These are phyloP conservation scores for Pseudomyrmex concolor DNA, from an alignment of 1,140 invertebrate species.

Conservation along the genomic window DNA sequence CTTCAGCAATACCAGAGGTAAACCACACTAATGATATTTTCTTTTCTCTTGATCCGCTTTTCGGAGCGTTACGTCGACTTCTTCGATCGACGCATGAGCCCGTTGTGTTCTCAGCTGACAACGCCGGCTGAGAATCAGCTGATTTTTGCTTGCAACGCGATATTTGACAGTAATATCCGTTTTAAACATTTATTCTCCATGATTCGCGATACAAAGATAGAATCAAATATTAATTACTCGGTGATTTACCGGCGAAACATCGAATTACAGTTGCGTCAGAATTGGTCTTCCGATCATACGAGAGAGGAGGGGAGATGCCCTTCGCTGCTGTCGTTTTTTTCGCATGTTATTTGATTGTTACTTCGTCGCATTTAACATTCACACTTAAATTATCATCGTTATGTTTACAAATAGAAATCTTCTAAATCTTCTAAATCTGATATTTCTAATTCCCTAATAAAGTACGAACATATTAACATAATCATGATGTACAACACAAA, in stretches of 20 bases:
- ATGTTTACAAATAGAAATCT: conserved; percentile 32
- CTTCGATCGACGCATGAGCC: background rate
- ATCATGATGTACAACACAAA: too few relatives aligned
- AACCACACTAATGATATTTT: background rate
- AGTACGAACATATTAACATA: too few relatives aligned
- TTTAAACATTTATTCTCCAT: background rate
- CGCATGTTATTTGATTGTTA: conserved; percentile 26
- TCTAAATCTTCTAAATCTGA: conserved; percentile 13
- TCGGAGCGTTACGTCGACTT: background rate
- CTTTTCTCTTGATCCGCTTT: background rate
- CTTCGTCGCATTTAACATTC: background rate
- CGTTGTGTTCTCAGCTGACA: conserved; percentile 60
- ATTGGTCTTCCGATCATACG: background rate
- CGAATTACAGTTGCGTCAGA: conserved; percentile 40
- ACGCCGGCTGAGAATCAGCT: conserved; percentile 53
- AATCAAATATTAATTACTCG: background rate
- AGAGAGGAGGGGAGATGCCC: conserved; percentile 9
- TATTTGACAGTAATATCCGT: background rate
- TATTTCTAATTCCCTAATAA: background rate
- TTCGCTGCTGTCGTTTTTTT: conserved; percentile 33
- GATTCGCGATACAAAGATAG: background rate
- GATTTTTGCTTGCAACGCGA: conserved; percentile 35
- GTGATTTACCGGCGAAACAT: background rate
- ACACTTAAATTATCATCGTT: background rate
- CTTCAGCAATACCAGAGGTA: conserved; percentile 82